phyloP scores from a whole-genome alignment of 2,113 vertebrate genomes.

The Muntiacus reevesi region DNA sequence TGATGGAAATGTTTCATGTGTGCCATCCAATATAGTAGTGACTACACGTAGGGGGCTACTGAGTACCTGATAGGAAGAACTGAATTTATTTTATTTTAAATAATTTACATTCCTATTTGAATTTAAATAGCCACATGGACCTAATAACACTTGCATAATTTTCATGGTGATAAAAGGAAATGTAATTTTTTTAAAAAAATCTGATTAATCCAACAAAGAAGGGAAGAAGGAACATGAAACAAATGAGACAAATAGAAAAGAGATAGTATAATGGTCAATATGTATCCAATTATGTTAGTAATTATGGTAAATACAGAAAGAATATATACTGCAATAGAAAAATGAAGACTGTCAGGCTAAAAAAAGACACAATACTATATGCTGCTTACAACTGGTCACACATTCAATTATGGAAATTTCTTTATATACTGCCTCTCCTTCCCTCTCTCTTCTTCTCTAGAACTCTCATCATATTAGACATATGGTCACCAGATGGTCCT shows the following conservation, averaged over 20 bases:
- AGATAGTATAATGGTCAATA: neutral
- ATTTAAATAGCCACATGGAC: neutral
- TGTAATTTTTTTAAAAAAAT: neutral
- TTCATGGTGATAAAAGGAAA: neutral
- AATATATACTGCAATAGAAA: neutral
- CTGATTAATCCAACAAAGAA: neutral
- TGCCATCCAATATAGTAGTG: neutral
- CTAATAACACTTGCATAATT: neutral
- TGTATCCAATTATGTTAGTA: neutral
- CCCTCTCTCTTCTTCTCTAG: neutral
- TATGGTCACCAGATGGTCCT: neutral
- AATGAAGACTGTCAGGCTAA: neutral
- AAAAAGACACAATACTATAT: neutral
- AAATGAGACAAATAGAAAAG: neutral
- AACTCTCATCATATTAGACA: neutral
- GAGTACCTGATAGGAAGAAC: neutral
- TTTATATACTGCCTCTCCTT: neutral
- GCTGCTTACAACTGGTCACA: neutral
- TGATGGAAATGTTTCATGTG: neutral
- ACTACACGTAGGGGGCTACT: neutral
- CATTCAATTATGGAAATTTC: neutral
- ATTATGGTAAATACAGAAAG: neutral
- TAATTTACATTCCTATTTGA: neutral
- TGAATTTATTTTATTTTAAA: neutral
- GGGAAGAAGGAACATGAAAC: neutral